Evolutionary conservation across 2,113 vertebrate genomes (phyloP), one percentile per base, ranked within the genome.

Genomic region (Pedetes capensis): DNA sequence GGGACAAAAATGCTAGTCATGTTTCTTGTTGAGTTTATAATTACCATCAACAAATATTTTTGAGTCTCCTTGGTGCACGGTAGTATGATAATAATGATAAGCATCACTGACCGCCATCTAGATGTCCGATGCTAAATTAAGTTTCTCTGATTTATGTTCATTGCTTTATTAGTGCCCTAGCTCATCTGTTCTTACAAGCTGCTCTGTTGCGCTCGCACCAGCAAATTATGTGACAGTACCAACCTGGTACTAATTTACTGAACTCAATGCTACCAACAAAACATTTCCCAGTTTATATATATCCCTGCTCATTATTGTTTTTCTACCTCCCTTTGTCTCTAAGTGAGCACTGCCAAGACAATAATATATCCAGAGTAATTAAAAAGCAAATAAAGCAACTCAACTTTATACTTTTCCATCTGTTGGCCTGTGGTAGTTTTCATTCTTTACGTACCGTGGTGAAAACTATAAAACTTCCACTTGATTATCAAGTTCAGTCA

Each of bases 61-160:
- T 82, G 80, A 69, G n/a, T 93, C 66, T 82, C 80, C 88, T 90
- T 66, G 92, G 87, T 68, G 87, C 49, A 44, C 82, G 85, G 81
- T 82, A 59, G 81, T 82, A n/a, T 18, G 63, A 63, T 76, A 72
- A 89, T 96, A 91, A 91, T 71, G 85, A 95, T 95, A 72, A 75
- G 72, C 84, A 63, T 86, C 96, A 39, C 68, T 92, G 94, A 85
- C 90, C 64, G 0, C 94, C 92, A 92, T 97, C 78, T 95, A 92
- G 82, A 92, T 86, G 96, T 93, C 95, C 87, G 96, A 92, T 51
- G 92, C 93, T 97, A 97, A 97, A 97, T 96, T 96, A 97, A 94
- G 76, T 96, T 97, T 92, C 85, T 69, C 93, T 97, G 97, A 97
- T 97, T 97, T 95, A 97, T 97, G 88, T 90, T 96, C 92, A 96